Evolutionary conservation across 2,113 vertebrate species (phyloP).

Genomic region (Ancistrus triradiatus): DNA sequence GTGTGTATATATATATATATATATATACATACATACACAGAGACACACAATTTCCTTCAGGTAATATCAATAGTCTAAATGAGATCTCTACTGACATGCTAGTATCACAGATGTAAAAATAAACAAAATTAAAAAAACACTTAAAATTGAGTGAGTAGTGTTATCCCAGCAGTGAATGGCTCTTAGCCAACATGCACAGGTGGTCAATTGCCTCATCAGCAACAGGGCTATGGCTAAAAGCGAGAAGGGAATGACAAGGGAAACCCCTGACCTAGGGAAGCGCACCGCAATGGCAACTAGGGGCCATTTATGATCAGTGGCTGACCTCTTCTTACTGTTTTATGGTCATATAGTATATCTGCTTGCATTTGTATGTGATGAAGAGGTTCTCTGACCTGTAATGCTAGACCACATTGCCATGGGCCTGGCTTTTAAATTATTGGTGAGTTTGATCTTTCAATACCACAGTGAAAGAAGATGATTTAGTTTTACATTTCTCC

Average conservation of each 20-base stretch:
- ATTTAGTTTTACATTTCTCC: conserved; percentile 12
- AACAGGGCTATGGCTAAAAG: conserved; percentile 79
- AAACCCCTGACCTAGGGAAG: conserved; percentile 77
- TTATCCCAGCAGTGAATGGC: conserved; percentile 59
- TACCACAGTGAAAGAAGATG: conserved; percentile 53
- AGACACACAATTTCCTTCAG: too few species aligned
- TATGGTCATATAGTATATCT: conserved; percentile 41
- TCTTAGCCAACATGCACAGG: conserved; percentile 79
- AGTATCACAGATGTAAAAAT: conserved; percentile 67
- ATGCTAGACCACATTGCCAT: conserved; percentile 78
- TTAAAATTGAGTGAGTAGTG: conserved; percentile 49
- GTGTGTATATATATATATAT: too few species aligned
- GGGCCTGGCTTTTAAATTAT: conserved; percentile 80
- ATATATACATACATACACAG: too few species aligned
- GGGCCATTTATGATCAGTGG: conserved; percentile 86
- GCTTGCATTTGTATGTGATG: not conserved
- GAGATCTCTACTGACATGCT: conserved; percentile 31
- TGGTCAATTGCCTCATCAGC: conserved; percentile 74
- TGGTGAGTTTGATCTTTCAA: conserved; percentile 83
- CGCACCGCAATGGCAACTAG: conserved; percentile 76
- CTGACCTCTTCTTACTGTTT: conserved; percentile 84
- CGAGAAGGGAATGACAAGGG: conserved; percentile 67
- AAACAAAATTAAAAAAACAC: conserved; percentile 60
- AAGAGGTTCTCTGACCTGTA: conserved; percentile 60
- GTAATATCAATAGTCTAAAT: not conserved